Conservation (phyloP, 2,888 invertebrate genomes). For the Drosophila melanocephala region DNA sequence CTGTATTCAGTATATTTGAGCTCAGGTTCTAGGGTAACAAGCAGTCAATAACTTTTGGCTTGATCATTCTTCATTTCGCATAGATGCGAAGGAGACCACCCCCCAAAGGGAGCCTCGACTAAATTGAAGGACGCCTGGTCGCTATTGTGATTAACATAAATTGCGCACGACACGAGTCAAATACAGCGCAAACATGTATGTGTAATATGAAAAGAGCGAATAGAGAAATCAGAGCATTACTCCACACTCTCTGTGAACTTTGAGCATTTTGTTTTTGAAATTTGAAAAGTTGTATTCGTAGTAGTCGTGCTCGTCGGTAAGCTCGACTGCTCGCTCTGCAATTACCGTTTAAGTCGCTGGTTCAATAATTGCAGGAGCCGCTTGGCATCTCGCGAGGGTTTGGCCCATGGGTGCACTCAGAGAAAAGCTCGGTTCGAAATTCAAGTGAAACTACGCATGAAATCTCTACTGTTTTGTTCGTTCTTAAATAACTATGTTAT, state of each 20-base stretch:
- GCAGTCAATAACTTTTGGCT: background rate
- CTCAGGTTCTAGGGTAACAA: background rate
- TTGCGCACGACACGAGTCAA: conserved; percentile 41
- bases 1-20: background rate
- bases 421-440: background rate
- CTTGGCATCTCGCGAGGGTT: background rate
- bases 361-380: conserved; percentile 9
- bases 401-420: background rate
- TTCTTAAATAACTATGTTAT: background rate
- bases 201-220: conserved; percentile 1
- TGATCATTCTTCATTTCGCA: background rate
- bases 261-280: conserved; percentile 1
- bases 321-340: background rate
- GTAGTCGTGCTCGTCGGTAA: background rate
- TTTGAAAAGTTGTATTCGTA: background rate
- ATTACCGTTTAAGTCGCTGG: conserved; percentile 8
- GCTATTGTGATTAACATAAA: conserved; percentile 61
- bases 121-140: conserved; percentile 14
- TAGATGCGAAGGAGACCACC: conserved; percentile 7
- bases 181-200: background rate
- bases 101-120: background rate
- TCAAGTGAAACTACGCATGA: background rate
- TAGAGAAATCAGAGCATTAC: background rate
- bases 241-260: background rate
- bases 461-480: background rate